Evolutionary conservation across 2,888 invertebrate species (phyloP).

Genomic region (Molanna angustata): DNA sequence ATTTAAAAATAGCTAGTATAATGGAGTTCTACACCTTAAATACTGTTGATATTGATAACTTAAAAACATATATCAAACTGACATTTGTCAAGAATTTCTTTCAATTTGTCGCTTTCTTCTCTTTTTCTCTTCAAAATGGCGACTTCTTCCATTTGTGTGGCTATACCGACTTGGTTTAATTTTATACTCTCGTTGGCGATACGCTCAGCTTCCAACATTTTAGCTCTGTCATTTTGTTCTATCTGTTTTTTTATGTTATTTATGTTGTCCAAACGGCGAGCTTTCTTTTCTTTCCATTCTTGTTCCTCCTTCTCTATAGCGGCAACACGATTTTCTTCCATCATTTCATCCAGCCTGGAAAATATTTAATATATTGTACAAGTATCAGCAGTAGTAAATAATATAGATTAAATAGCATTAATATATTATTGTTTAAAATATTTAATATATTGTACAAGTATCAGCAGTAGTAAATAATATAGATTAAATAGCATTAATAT

Average conservation of each 20-base stretch:
- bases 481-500: too few relatives aligned
- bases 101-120: slow-evolving; percentile 52
- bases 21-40: too few relatives aligned
- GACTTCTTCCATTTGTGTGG: slow-evolving; percentile 63
- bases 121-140: slow-evolving; percentile 57
- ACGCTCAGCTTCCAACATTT: slow-evolving; percentile 61
- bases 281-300: slow-evolving; percentile 46
- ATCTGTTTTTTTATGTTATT: slow-evolving; percentile 53
- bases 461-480: too few relatives aligned
- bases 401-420: too few relatives aligned
- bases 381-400: too few relatives aligned
- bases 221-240: slow-evolving; percentile 46
- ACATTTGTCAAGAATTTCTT: slow-evolving; percentile 58
- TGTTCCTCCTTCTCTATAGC: slow-evolving; percentile 55
- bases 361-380: too few relatives aligned
- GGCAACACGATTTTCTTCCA: slow-evolving; percentile 65
- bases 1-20: too few relatives aligned
- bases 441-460: too few relatives aligned
- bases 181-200: slow-evolving; percentile 67
- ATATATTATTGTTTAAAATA: too few relatives aligned
- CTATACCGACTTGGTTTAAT: slow-evolving; percentile 60
- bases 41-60: too few relatives aligned
- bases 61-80: too few relatives aligned
- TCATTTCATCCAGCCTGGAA: slow-evolving; percentile 60
- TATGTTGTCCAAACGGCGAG: slow-evolving; percentile 48